These are phyloP conservation scores for Arion vulgaris DNA, from an alignment of 1,140 invertebrate species.

Conservation along the genomic window DNA sequence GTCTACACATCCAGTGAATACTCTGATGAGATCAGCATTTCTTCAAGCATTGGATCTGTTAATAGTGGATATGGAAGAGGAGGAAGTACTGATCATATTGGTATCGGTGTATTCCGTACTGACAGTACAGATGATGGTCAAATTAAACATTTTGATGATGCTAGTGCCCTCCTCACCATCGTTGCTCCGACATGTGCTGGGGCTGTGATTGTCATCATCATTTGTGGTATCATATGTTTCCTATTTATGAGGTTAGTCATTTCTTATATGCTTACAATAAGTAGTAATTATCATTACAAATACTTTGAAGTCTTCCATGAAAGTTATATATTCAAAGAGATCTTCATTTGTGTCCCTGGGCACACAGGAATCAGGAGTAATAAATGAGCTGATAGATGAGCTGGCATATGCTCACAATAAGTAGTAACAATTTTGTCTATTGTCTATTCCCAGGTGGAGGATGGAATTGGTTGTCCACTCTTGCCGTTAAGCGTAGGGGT, in stretches of 20 bases:
- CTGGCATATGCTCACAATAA: no score
- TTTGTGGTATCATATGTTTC: conserved; percentile 72
- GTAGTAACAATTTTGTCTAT: no score
- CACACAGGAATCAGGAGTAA: no score
- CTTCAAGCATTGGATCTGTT: conserved; percentile 70
- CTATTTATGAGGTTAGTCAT: conserved; percentile 66
- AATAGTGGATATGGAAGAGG: background rate
- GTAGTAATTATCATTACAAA: no score
- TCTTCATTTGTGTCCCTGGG: no score
- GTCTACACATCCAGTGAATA: conserved; percentile 95
- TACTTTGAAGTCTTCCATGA: no score
- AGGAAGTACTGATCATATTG: background rate
- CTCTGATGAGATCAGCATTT: conserved; percentile 81
- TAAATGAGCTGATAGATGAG: no score
- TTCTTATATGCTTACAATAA: no score
- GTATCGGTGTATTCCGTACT: background rate
- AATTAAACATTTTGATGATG: conserved; percentile 37
- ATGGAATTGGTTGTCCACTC: no score
- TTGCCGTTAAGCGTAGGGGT: no score
- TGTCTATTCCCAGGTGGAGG: no score
- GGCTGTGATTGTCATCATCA: conserved; percentile 72
- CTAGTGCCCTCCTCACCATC: conserved; percentile 59
- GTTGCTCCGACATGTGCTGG: conserved; percentile 67
- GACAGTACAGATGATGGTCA: background rate
- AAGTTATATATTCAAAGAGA: no score